Conservation (phyloP, 1,140 invertebrate genomes). For the Cyphomyrmex costatus region DNA sequence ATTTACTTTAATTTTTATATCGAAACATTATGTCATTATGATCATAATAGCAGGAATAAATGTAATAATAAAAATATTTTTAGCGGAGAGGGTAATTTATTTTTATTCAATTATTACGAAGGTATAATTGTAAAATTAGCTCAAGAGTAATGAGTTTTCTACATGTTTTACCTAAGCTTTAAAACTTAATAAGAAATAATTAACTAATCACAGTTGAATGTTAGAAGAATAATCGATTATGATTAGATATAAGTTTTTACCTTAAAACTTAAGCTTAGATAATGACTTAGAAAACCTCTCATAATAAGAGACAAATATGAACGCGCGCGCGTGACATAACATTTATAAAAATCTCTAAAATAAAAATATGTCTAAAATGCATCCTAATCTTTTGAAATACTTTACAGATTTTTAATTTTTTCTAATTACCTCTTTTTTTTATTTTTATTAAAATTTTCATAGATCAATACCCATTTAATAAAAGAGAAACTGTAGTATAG, state of each 20-base stretch:
- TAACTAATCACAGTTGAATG: too few relatives aligned
- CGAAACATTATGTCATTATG: background rate
- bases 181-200: too few relatives aligned
- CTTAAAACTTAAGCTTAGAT: too few relatives aligned
- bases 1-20: background rate
- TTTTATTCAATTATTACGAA: background rate
- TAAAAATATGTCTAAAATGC: background rate
- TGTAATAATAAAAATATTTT: background rate
- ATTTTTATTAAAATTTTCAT: background rate
- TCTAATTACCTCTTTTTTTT: background rate
- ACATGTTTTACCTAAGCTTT: too few relatives aligned
- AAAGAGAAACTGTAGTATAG: background rate
- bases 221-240: too few relatives aligned
- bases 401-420: background rate
- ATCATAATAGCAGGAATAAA: background rate
- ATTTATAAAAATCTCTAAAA: background rate
- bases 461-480: background rate
- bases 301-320: background rate
- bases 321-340: too few relatives aligned
- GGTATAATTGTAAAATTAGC: background rate
- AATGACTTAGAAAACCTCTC: too few relatives aligned
- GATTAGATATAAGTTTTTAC: too few relatives aligned
- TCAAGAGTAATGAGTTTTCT: background rate
- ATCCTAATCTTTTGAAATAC: background rate
- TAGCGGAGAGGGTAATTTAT: background rate